Evolutionary conservation across 2,113 vertebrate species (phyloP).

Genomic region (Bombycilla garrulus): DNA sequence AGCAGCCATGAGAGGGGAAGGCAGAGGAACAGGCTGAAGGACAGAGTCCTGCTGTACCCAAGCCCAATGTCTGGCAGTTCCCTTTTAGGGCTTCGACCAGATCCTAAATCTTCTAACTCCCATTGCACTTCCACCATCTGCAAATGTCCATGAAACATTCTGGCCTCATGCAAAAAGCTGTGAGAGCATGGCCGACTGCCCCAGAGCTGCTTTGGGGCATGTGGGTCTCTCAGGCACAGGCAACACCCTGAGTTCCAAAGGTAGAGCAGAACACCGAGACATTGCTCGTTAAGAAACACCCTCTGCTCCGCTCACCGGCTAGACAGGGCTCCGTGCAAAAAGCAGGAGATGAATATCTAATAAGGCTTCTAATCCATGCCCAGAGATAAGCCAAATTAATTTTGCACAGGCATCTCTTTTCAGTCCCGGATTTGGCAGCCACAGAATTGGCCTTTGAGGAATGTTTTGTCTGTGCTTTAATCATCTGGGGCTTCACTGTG

Average conservation of each 20-base stretch:
- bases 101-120: neutral
- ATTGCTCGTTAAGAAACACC: neutral
- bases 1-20: neutral
- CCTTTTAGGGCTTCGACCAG: neutral
- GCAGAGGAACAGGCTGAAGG: neutral
- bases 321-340: neutral
- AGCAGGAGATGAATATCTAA: neutral
- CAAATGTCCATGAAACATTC: neutral
- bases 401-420: neutral
- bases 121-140: neutral
- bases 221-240: neutral
- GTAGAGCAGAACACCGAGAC: neutral
- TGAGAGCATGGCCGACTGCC: neutral
- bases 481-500: neutral
- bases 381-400: neutral
- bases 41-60: neutral
- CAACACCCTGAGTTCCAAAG: neutral
- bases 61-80: neutral
- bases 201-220: neutral
- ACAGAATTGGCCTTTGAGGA: neutral
- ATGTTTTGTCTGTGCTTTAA: neutral
- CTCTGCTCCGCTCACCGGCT: rapidly evolving
- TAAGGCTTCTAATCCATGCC: neutral
- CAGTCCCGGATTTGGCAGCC: neutral
- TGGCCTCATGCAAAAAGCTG: rapidly evolving